Base-by-base conservation (phyloP, 2,888 invertebrate genomes). In the Leucoptera coffeella region DNA sequence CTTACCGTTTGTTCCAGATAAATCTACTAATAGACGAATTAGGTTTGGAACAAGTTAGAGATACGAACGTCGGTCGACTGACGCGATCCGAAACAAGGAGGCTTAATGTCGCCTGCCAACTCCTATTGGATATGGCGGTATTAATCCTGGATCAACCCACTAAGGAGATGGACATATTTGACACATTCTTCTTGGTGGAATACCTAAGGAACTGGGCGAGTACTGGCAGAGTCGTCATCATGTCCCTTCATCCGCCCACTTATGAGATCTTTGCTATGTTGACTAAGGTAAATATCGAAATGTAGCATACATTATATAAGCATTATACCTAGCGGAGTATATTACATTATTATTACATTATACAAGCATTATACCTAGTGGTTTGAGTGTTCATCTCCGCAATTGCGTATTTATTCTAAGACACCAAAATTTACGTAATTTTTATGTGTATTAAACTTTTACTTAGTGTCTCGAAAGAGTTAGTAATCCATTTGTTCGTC, bases 231-330 rank as follows among this genome's bases (percentile, higher is more conserved):
- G 85, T 92, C 25, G 90, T 93, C 9, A 80, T 95, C 23, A 77
- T 95, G 64, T 93, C 94, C 1, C 64, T 94, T 15, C 92, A 93
- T 49, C 94, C 95, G 12, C 92, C 94, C 3, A 94, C 93, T 2
- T 92, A 92, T 46, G 94, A 95, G 58, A 93, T 95, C 38, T 83
- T 94, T 35, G 90, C 92, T 14, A 95, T 95, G 94, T 74, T 91
- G 26, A 84, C 87, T 1, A 80, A 87, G 62, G 69, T 64, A 35
- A n/a, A n/a, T n/a, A n/a, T n/a, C n/a, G n/a, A n/a, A n/a, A n/a
- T n/a, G n/a, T n/a, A n/a, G n/a, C n/a, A n/a, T n/a, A n/a, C n/a
- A n/a, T n/a, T n/a, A n/a, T n/a, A n/a, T n/a, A n/a, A n/a, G n/a
- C n/a, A n/a, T n/a, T n/a, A n/a, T n/a, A n/a, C n/a, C n/a, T n/a